Percentiles rank a stretch among this genome's conserved stretches.
Evolutionary conservation across 2,797 vertebrate species (phyloP).

Genomic region (Pterois miles): DNA sequence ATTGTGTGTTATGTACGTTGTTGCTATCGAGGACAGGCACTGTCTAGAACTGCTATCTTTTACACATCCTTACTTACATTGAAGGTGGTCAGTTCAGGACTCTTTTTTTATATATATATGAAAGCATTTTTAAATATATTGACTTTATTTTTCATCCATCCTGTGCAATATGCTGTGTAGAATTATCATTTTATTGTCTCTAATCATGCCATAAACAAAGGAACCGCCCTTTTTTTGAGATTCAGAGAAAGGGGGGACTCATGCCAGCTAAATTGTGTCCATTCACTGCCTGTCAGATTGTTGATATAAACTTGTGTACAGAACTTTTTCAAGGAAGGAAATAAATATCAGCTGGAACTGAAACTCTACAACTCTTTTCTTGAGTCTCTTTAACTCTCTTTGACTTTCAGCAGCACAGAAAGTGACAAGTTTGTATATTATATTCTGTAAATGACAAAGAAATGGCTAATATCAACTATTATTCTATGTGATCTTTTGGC

Average conservation of each 20-base stretch:
- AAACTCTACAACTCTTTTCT: slow-evolving; percentile 87
- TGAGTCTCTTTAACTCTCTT: slow-evolving; percentile 57
- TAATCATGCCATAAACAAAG: slow-evolving; percentile 92
- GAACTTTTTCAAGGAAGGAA: slow-evolving; percentile 99
- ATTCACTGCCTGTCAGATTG: slow-evolving; percentile 99
- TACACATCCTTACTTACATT: slow-evolving; percentile 87
- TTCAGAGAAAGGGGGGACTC: slow-evolving; percentile 76
- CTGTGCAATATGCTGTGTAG: slow-evolving; percentile 99
- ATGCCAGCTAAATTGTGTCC: slow-evolving; percentile 98
- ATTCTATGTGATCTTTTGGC: not conserved
- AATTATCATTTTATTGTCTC: slow-evolving; percentile 90
- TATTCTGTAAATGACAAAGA: not conserved
- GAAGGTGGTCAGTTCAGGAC: slow-evolving; percentile 92
- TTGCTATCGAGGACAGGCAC: slow-evolving; percentile 99
- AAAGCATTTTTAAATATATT: slow-evolving; percentile 89
- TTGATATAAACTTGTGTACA: slow-evolving; percentile 99
- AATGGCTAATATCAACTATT: not conserved
- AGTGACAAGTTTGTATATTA: not conserved
- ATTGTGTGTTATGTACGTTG: slow-evolving; percentile 99
- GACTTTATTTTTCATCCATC: slow-evolving; percentile 95
- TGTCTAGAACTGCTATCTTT: slow-evolving; percentile 93
- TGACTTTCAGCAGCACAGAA: not conserved
- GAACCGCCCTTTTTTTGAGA: slow-evolving; percentile 76
- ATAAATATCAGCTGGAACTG: slow-evolving; percentile 99
- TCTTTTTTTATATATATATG: slow-evolving; percentile 85